Base-by-base conservation (phyloP, 2,888 invertebrate species). In the Ormyrus labotus region DNA sequence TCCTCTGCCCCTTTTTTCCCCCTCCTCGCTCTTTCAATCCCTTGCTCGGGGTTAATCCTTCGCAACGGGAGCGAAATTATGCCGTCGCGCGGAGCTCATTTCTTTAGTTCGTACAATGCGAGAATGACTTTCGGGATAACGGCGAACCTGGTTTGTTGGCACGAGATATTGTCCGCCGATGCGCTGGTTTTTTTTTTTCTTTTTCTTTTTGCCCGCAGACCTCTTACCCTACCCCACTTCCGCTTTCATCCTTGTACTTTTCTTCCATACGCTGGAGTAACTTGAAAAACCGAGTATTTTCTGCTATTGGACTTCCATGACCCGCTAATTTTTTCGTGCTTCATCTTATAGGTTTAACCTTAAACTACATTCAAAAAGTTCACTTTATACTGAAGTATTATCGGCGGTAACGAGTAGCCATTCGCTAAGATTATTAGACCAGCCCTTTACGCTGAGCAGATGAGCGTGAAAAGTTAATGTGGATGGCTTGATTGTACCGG, bases 11-110 rank as follows among this genome's bases (percentile, higher is more conserved):
- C 13, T 53, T 10, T 80, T 70, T 60, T 73, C 80, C 34, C 8
- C 11, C 65, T 68, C 51, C 10, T 34, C 34, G 80, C 34, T 5
- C 11, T 48, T 64, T 57, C 10, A 47, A 65, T 67, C 53, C 72
- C 47, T 58, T 58, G 60, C 65, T 76, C 78, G 76, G 69, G 82
- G 83, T 84, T 86, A 85, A 86, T 85, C 81, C 83, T 80, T 83
- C 81, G 50, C 58, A 48, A 13, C 76, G 78, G 48, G 50, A 74
- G 83, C 82, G 82, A 84, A 85, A 86, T 86, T 84, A 84, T 83
- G 79, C 79, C 74, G 70, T 78, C 74, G 10, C 53, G 53, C 57
- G 78, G 82, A 82, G 82, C 83, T 83, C 83, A 82, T 82, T 84
- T 81, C 53, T 75, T 51, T 53, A 50, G 70, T 64, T 77, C 13